Percentiles rank a stretch among this genome's conserved stretches.
These are phyloP conservation scores for Benthosema pterotum DNA, from an alignment of 2,797 vertebrate species.

Conservation along the genomic window DNA sequence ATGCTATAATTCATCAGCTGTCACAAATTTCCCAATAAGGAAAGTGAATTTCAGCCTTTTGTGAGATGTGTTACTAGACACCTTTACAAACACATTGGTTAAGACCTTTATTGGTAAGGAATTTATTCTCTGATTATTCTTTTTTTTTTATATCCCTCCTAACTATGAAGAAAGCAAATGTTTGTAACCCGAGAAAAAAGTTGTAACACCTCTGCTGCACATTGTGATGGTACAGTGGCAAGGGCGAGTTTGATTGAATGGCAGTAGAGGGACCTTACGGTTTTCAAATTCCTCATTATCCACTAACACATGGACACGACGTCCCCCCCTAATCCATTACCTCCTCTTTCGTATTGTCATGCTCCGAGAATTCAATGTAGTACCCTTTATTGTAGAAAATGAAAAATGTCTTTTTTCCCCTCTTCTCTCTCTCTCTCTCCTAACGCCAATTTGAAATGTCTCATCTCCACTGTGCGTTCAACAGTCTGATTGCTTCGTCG, in stretches of 20 bases:
- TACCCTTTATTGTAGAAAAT: conserved; percentile 79
- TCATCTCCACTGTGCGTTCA: conserved; percentile 78
- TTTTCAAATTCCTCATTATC: conserved; percentile 79
- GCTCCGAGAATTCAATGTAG: conserved; percentile 78
- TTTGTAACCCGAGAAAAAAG: conserved; percentile 28
- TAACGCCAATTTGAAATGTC: conserved; percentile 81
- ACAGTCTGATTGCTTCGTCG: conserved; percentile 77
- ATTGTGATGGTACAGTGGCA: conserved; percentile 54
- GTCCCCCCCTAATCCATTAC: conserved; percentile 77
- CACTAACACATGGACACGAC: conserved; percentile 72
- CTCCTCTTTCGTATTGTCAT: conserved; percentile 75
- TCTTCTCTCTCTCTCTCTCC: conserved; percentile 47
- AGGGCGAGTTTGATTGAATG: conserved; percentile 57
- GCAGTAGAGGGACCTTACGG: conserved; percentile 60
- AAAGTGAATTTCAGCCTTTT: too few relatives aligned
- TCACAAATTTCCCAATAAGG: too few relatives aligned
- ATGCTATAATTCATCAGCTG: too few relatives aligned
- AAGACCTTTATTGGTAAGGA: too few relatives aligned
- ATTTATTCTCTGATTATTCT: too few relatives aligned
- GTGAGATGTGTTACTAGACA: too few relatives aligned
- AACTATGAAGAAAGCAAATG: too few relatives aligned
- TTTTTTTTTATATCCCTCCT: too few relatives aligned
- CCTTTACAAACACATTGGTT: too few relatives aligned
- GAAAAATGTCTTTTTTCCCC: conserved; percentile 74
- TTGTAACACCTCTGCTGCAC: conserved; percentile 25